Conservation (phyloP, 2,888 invertebrate genomes). For the Nephrocerus scutellatus region DNA sequence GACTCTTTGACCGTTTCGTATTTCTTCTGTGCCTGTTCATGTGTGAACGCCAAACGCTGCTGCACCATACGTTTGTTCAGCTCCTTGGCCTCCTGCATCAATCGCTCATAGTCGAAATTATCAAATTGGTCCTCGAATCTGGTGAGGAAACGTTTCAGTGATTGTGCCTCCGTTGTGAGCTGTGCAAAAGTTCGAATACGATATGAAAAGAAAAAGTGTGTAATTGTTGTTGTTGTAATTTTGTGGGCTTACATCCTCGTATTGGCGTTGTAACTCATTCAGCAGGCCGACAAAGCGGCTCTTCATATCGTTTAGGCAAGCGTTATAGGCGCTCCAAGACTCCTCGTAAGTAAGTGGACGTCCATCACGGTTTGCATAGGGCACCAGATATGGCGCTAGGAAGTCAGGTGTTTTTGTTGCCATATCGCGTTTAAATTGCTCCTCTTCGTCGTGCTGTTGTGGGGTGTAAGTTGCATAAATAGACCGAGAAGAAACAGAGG, state of each 20-base stretch:
- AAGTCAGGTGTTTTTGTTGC: conserved; percentile 52
- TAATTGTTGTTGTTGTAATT: too few relatives aligned
- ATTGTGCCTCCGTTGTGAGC: conserved; percentile 40
- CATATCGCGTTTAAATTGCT: conserved; percentile 47
- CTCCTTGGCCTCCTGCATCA: conserved; percentile 39
- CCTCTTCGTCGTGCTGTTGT: conserved; percentile 38
- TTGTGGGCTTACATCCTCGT: conserved; percentile 55
- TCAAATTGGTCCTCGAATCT: conserved; percentile 44
- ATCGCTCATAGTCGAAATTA: conserved; percentile 39
- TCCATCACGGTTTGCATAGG: conserved; percentile 35
- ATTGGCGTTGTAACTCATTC: conserved; percentile 57
- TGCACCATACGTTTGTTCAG: conserved; percentile 45
- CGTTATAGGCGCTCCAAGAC: conserved; percentile 34
- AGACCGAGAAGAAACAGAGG: too few relatives aligned
- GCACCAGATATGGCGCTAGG: conserved; percentile 54
- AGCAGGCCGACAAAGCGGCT: conserved; percentile 56
- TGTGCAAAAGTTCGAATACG: too few relatives aligned
- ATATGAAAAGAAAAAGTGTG: conserved; percentile 3
- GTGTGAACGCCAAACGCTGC: conserved; percentile 41
- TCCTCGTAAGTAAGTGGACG: conserved; percentile 30
- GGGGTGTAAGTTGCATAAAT: too few relatives aligned
- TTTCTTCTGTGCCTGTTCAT: conserved; percentile 43
- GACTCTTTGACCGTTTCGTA: conserved; percentile 40
- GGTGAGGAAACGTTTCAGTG: conserved; percentile 39
- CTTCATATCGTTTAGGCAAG: conserved; percentile 63